Base-by-base conservation (phyloP, 92 coral and sea anemone species). In the Heteractis magnifica region DNA sequence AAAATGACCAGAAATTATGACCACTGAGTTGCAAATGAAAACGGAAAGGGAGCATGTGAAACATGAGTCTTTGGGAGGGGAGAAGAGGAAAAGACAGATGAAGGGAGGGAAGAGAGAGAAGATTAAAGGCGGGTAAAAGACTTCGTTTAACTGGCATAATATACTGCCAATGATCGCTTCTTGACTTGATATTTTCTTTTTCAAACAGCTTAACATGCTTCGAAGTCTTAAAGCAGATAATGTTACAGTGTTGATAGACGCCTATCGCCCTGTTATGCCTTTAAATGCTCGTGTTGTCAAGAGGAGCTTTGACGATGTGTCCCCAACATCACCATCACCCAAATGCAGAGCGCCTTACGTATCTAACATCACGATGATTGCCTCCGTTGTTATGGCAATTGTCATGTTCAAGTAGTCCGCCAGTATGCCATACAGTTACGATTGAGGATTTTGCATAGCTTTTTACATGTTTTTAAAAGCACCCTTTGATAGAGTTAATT, bases 191-290 rank as follows among this genome's bases (percentile, higher is more conserved):
- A 16, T 71, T 53, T 52, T 9, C 50, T 52, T 52, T 81, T 51
- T 6, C 13, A 51, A 41, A 4, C 75, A 84, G 87, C 49, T 84
- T 49, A 9, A 13, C 15, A 62, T 49, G 41, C 79, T 84, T 53
- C 80, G 78, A 21, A 8, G 64, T 23, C 87, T 76, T 2, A 71
- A 49, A 65, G 3, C 53, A 71, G 78, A 81, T 49, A 83, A 53
- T 51, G 62, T 44, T 0, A 50, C 50, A n/a, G 13, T 56, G 15
- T 10, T 94, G 23, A 76, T 23, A 20, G 82, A 92, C 75, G 83
- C 90, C 64, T 84, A n/a, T 82, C 94, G 97, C 73, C 94, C 97
- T 13, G 65, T 81, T 14, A 92, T 82, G 78, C 51, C 81, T 7
- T 86, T 87, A 6, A 73, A 82, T 79, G 68, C 84, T 20, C 97